phyloP scores from a whole-genome alignment of 1,140 invertebrate species.

The Sarcophaga peregrina region DNA sequence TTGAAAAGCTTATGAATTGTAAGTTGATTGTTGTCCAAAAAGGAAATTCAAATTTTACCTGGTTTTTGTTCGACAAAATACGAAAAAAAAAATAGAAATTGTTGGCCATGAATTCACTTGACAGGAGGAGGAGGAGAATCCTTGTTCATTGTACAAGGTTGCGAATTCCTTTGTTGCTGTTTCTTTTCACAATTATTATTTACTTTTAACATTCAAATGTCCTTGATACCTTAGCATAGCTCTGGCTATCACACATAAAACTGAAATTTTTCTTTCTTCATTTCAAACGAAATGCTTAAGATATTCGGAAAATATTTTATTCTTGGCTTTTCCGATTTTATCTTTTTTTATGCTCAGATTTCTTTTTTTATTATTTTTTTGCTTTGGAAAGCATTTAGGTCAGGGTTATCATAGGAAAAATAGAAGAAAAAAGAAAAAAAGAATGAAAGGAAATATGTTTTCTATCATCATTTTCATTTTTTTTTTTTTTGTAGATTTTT shows the following conservation, averaged over 20 bases:
- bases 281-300: background rate
- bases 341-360: background rate
- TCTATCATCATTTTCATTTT: too few relatives aligned
- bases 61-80: too few relatives aligned
- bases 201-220: background rate
- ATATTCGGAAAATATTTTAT: background rate
- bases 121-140: background rate
- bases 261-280: background rate
- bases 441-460: too few relatives aligned
- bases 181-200: background rate
- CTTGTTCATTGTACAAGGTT: slow-evolving; percentile 8
- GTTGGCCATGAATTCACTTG: too few relatives aligned
- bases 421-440: too few relatives aligned
- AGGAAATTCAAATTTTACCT: too few relatives aligned
- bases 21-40: too few relatives aligned
- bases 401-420: background rate
- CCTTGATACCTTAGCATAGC: background rate
- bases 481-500: too few relatives aligned
- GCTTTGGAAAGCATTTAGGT: background rate
- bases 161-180: background rate
- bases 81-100: too few relatives aligned
- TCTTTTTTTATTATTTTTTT: too few relatives aligned
- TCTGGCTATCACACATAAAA: background rate
- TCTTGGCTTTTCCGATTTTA: background rate
- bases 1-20: too few relatives aligned